Evolutionary conservation across 2,113 vertebrate species (phyloP).

Genomic region (Struthidea cinerea): DNA sequence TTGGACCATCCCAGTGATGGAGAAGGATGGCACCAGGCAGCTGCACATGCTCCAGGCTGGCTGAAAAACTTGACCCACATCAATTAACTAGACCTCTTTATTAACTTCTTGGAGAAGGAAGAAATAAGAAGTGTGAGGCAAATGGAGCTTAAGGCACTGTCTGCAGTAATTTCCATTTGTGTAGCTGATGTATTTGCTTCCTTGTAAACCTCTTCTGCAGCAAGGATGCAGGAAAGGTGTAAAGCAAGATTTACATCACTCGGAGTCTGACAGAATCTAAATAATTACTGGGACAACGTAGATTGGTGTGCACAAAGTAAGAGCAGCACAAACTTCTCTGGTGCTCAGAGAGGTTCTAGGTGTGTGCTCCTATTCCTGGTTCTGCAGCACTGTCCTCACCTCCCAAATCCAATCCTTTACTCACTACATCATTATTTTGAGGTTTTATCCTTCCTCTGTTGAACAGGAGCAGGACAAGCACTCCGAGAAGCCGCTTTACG

Average conservation of each 20-base stretch:
- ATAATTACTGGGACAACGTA: background rate
- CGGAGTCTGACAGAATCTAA: background rate
- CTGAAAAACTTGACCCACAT: background rate
- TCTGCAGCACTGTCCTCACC: background rate
- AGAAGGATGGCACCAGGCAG: background rate
- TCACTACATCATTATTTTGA: background rate
- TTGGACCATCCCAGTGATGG: rapidly evolving
- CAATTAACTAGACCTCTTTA: background rate
- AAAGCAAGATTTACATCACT: background rate
- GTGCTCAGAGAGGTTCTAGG: background rate
- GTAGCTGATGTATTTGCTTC: background rate
- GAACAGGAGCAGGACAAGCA: background rate
- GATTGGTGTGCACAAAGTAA: background rate
- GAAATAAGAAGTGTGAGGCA: background rate
- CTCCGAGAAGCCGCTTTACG: background rate
- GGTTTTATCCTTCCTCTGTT: background rate
- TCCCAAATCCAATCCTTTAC: background rate
- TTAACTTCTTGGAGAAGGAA: background rate
- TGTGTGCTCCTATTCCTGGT: background rate
- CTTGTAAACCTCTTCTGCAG: background rate
- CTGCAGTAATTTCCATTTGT: background rate
- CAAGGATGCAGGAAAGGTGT: background rate
- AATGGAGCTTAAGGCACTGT: background rate
- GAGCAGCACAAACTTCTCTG: background rate
- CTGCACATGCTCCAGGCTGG: rapidly evolving